These are phyloP conservation scores for Catamblyrhynchus diadema DNA, from an alignment of 2,797 vertebrate species.

Conservation along the genomic window DNA sequence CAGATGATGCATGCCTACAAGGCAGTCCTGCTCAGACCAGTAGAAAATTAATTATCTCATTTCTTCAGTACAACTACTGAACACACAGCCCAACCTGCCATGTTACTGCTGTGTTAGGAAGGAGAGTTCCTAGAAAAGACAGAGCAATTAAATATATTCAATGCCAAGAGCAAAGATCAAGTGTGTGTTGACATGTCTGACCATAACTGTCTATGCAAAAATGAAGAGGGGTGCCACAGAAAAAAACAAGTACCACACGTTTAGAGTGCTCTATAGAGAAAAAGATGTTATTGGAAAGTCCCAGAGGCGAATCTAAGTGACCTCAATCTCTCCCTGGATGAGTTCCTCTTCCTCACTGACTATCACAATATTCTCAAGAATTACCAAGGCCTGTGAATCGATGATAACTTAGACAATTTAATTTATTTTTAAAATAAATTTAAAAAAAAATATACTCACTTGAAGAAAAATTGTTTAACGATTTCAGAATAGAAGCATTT, in stretches of 20 bases:
- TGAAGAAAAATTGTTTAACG: neutral
- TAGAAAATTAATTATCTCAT: neutral
- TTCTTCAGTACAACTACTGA: neutral
- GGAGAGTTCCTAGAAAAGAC: neutral
- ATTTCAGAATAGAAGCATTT: neutral
- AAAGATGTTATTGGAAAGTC: neutral
- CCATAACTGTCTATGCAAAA: neutral
- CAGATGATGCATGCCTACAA: neutral
- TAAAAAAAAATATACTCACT: neutral
- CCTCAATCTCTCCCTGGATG: neutral
- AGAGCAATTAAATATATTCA: neutral
- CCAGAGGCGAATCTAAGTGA: neutral
- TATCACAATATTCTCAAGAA: neutral
- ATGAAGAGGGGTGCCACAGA: neutral
- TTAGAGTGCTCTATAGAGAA: neutral
- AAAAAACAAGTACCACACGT: neutral
- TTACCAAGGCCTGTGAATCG: neutral
- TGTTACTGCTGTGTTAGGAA: neutral
- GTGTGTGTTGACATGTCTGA: neutral
- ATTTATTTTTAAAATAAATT: neutral
- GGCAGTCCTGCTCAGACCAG: neutral
- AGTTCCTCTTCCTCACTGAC: neutral
- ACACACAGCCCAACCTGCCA: neutral
- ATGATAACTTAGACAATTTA: neutral
- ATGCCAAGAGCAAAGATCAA: neutral